Conservation (phyloP, 2,888 invertebrate species). For the Hyposoter dolosus region DNA sequence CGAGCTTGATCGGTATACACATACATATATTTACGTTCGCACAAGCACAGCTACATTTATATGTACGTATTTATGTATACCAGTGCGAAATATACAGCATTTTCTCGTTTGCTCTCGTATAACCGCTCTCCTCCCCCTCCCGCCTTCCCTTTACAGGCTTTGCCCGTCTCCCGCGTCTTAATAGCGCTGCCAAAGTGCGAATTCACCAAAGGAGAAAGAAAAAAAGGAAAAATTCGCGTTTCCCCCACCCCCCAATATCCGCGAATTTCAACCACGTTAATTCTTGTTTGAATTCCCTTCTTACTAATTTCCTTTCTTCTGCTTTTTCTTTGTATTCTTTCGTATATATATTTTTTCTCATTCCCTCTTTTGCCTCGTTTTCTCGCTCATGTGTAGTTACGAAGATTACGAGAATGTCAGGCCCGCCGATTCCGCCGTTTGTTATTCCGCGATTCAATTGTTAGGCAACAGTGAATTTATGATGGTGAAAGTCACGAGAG, state of each 20-base stretch:
- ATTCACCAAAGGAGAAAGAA: constrained; percentile 31
- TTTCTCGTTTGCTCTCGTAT: constrained; percentile 39
- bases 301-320: background rate
- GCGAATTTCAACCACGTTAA: constrained; percentile 29
- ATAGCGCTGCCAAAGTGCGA: constrained; percentile 48
- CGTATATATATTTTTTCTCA: background rate
- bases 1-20: background rate
- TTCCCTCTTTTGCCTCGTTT: constrained; percentile 4
- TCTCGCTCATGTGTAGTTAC: constrained; percentile 33
- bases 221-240: background rate
- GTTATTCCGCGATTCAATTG: constrained; percentile 53
- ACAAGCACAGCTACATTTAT: constrained; percentile 19
- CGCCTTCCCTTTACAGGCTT: constrained; percentile 33
- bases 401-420: constrained; percentile 40
- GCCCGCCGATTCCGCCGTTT: constrained; percentile 1
- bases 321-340: background rate
- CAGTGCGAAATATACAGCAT: constrained; percentile 39
- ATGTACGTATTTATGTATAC: constrained; percentile 31
- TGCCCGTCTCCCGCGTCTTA: constrained; percentile 42
- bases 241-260: background rate
- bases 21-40: constrained; percentile 18
- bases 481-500: constrained; percentile 64
- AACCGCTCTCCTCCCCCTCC: constrained; percentile 59
- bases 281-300: background rate
- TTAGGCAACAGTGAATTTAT: constrained; percentile 55